phyloP scores from a whole-genome alignment of 2,888 invertebrate species.

The Caenorhabditis doughertyi region DNA sequence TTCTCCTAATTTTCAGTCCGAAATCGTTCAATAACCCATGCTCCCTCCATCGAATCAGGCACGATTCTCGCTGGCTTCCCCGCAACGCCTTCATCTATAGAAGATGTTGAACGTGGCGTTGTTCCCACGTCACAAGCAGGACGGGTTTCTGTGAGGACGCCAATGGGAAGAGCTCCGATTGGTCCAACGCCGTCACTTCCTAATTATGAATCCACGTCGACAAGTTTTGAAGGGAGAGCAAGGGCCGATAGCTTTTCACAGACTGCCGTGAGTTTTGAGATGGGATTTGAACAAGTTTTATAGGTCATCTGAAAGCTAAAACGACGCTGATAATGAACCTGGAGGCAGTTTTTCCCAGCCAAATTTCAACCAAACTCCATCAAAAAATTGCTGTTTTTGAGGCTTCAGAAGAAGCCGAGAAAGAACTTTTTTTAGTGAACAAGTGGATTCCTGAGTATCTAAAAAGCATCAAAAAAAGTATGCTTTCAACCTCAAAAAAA shows the following conservation, averaged over 20 bases:
- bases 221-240: constrained; percentile 38
- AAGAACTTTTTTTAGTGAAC: too few species aligned
- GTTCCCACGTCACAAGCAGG: too few species aligned
- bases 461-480: too few species aligned
- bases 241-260: constrained; percentile 39
- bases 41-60: neutral
- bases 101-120: constrained; percentile 39
- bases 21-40: constrained; percentile 12
- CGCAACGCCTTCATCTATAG: constrained; percentile 6
- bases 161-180: constrained; percentile 1
- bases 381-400: too few species aligned
- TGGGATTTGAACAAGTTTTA: too few species aligned
- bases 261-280: constrained; percentile 24
- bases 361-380: too few species aligned
- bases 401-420: too few species aligned
- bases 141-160: neutral
- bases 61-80: neutral
- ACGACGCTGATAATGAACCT: too few species aligned
- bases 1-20: constrained; percentile 9
- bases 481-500: too few species aligned
- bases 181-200: constrained; percentile 45
- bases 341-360: too few species aligned
- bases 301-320: too few species aligned
- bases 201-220: constrained; percentile 42
- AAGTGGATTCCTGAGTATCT: too few species aligned